Percentiles rank a stretch among this genome's conserved stretches.
These are phyloP conservation scores for Rallus crepitans DNA, from an alignment of 2,797 vertebrate genomes.

Conservation along the genomic window DNA sequence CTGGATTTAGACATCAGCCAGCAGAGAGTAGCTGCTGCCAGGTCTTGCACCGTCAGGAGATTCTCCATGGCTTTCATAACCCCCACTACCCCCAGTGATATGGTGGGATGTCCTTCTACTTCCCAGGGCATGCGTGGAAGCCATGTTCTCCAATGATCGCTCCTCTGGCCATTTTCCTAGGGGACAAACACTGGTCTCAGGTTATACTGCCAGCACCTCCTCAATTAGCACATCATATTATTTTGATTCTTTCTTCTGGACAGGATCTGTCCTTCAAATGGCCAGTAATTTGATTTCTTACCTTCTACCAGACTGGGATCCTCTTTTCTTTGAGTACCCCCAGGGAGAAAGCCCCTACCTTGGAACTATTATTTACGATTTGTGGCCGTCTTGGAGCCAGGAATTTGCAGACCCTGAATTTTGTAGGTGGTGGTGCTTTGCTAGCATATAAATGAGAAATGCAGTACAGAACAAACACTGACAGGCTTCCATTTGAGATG, in stretches of 20 bases:
- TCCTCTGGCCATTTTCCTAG: not conserved
- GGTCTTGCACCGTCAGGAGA: not conserved
- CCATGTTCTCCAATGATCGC: accelerated
- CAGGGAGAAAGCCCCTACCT: not conserved
- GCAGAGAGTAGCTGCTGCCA: not conserved
- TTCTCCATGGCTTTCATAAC: not conserved
- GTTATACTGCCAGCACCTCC: not conserved
- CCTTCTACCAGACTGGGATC: accelerated
- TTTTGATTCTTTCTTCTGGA: not conserved
- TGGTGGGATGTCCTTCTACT: not conserved
- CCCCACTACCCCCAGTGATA: accelerated
- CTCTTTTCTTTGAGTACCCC: not conserved
- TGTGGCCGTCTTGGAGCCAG: not conserved
- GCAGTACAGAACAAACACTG: not conserved
- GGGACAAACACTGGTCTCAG: not conserved
- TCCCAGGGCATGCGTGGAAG: not conserved
- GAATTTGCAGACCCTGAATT: not conserved
- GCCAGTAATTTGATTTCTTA: not conserved
- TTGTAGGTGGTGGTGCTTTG: not conserved
- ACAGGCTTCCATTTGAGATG: not conserved
- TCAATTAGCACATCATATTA: accelerated
- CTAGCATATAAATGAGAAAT: not conserved
- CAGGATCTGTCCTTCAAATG: not conserved
- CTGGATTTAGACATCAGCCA: not conserved
- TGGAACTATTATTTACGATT: not conserved